These are phyloP conservation scores for Scaptomyza graminum DNA, from an alignment of 1,140 invertebrate species.

Conservation along the genomic window DNA sequence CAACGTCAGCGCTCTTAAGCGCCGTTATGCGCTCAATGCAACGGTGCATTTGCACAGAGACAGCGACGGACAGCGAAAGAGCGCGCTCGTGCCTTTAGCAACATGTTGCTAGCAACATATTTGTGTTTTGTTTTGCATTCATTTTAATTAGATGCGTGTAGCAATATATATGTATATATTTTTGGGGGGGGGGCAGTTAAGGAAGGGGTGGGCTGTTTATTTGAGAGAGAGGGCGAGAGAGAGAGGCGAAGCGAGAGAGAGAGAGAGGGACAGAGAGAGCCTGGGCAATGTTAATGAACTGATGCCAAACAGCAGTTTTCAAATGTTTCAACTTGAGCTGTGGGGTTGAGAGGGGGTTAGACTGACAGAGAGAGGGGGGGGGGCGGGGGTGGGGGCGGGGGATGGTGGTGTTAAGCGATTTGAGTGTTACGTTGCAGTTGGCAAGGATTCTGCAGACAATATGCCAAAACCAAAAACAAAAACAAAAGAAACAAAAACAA, in stretches of 20 bases:
- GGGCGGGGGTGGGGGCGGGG: no score
- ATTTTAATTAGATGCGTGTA: slow-evolving; percentile 43
- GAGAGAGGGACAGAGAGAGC: no score
- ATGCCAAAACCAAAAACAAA: slow-evolving; percentile 10
- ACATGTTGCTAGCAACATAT: slow-evolving; percentile 54
- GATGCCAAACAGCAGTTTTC: slow-evolving; percentile 3
- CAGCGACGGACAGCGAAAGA: neutral
- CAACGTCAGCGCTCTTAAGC: slow-evolving; percentile 6
- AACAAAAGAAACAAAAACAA: no score
- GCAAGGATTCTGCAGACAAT: neutral
- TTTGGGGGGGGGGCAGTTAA: no score
- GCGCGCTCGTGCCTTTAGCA: slow-evolving; percentile 59
- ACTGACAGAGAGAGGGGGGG: neutral
- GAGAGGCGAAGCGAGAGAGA: neutral
- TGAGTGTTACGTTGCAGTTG: neutral
- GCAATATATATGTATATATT: neutral
- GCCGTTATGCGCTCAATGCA: slow-evolving; percentile 29
- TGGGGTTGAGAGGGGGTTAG: neutral
- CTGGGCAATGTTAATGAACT: slow-evolving; percentile 45
- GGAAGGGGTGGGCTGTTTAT: neutral
- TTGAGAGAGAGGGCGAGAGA: neutral
- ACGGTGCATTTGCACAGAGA: slow-evolving; percentile 14
- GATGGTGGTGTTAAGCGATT: neutral
- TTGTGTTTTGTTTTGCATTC: slow-evolving; percentile 4
- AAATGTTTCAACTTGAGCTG: neutral